Evolutionary conservation across 2,888 invertebrate genomes (phyloP), one percentile per base, ranked within the genome.

Genomic region (Amphipyra tragopoginis): DNA sequence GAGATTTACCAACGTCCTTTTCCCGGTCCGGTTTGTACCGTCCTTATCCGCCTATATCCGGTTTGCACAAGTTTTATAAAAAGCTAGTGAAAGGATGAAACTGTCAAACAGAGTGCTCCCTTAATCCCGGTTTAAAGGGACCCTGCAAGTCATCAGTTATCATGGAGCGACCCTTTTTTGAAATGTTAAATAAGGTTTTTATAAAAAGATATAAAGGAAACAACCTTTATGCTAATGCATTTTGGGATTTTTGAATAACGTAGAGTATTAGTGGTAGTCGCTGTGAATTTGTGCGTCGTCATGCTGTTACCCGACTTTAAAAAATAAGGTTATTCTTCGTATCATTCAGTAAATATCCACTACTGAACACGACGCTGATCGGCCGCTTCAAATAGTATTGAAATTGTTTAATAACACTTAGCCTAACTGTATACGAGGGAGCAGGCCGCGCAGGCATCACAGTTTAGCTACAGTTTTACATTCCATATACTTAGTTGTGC

Each of bases 1-100:
- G 10, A 34, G 4, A 21, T 3, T 21, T 21, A n/a, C n/a, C n/a
- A n/a, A n/a, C 21, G 3, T 26, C 45, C 47, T 8, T 42, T 54
- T 48, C 29, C 38, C 15, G 13, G n/a, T 34, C 56, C 39, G 14
- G 45, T 57, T 70, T 44, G 38, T 47, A 43, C 39, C 21, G 11
- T 9, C 49, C 38, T 75, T 67, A 66, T 75, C 63, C 55, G 44
- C 51, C 47, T 55, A 47, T 66, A 72, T 71, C 75, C 70, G 62
- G 78, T 73, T 77, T 55, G 47, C 52, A 52, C 65, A 63, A 74
- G 71, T 83, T 83, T 73, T 71, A 72, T 73, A 72, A 75, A 77
- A 77, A 79, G 60, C 77, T 65, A 60, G 65, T 77, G 69, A 81
- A 83, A 80, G 76, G 81, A 78, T 78, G 68, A 71, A 69, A 68